Conservation (phyloP, 2,113 vertebrate species). For the Australoheros scitulus region DNA sequence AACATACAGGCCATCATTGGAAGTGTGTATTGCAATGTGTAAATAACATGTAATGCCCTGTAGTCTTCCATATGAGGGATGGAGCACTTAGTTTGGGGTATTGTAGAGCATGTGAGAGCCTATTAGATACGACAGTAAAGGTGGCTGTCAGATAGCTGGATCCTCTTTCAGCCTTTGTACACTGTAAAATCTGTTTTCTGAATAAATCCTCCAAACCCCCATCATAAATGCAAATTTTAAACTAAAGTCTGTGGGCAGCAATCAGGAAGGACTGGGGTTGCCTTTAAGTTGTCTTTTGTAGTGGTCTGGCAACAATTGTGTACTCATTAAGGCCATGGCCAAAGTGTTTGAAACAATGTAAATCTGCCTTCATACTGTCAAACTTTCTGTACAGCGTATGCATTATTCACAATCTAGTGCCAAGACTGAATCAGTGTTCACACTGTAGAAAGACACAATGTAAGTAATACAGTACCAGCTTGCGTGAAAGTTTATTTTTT, state of each 20-base stretch:
- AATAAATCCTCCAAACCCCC: neutral
- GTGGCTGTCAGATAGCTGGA: neutral
- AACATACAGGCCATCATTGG: neutral
- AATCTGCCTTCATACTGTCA: conserved; percentile 34
- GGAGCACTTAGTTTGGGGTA: neutral
- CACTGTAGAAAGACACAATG: conserved; percentile 5
- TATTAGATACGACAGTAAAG: neutral
- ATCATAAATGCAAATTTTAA: neutral
- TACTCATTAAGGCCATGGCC: neutral
- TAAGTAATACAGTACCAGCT: neutral
- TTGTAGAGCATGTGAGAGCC: neutral
- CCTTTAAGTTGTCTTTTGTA: neutral
- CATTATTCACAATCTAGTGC: conserved; percentile 34
- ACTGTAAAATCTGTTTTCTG: neutral
- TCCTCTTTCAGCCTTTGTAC: neutral
- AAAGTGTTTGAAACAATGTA: conserved; percentile 16
- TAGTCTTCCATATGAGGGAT: conserved; percentile 45
- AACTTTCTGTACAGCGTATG: conserved; percentile 31
- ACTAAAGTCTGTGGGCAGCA: neutral
- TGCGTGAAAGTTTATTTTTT: conserved; percentile 1
- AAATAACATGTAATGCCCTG: neutral
- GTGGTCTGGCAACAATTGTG: neutral
- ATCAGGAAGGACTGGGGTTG: neutral
- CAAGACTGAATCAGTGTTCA: conserved; percentile 46
- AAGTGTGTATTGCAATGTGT: conserved; percentile 5